A percentile compares a stretch with the other conserved stretches of the same genome.
Conservation (phyloP, 1,140 invertebrate species). For the Pogonomyrmex californicus region DNA sequence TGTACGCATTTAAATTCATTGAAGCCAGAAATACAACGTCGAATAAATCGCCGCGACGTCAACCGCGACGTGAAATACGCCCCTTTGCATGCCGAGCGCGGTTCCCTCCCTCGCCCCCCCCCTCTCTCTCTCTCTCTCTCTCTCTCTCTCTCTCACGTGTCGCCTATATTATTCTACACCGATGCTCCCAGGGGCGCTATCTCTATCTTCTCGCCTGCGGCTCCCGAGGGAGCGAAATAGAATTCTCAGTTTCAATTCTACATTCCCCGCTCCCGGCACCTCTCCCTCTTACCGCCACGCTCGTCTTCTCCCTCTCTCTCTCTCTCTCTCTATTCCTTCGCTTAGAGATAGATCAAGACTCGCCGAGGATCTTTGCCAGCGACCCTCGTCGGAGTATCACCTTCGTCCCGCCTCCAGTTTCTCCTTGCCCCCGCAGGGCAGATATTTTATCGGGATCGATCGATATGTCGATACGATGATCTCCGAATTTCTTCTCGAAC, state of each 20-base stretch:
- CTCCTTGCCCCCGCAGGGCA: constrained; percentile 17
- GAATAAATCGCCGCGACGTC: constrained; percentile 58
- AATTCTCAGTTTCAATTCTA: constrained; percentile 72
- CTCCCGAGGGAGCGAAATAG: constrained; percentile 59
- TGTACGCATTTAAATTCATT: constrained; percentile 59
- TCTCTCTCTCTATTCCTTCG: neutral
- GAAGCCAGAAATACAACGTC: constrained; percentile 52
- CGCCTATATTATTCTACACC: constrained; percentile 58
- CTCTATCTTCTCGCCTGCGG: constrained; percentile 61
- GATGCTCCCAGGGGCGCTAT: constrained; percentile 61
- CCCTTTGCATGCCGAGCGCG: constrained; percentile 37
- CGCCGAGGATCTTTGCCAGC: constrained; percentile 32
- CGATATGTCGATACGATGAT: constrained; percentile 57
- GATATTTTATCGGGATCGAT: constrained; percentile 55
- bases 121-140: neutral
- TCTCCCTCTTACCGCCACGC: neutral
- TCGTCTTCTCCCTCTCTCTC: neutral
- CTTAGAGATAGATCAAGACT: constrained; percentile 49
- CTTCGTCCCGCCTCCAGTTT: constrained; percentile 6
- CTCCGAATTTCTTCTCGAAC: constrained; percentile 28
- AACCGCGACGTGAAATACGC: constrained; percentile 44
- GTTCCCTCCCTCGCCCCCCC: constrained; percentile 6
- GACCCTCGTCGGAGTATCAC: constrained; percentile 23
- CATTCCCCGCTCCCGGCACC: neutral
- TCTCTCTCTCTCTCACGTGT: constrained; percentile 30